Evolutionary conservation across 2,113 vertebrate species (phyloP).

Genomic region (Xiphophorus couchianus): DNA sequence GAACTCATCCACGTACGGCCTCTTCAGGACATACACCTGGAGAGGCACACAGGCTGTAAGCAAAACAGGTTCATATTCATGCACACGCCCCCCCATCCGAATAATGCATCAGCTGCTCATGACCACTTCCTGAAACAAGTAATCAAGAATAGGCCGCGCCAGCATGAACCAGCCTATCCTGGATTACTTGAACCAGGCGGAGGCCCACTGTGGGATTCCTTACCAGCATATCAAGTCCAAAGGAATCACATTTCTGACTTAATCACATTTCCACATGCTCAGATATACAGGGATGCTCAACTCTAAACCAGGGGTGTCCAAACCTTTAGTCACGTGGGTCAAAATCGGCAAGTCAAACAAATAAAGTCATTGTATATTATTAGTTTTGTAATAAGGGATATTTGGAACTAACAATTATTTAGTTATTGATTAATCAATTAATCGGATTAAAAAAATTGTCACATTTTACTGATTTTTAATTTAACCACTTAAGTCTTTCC

Average conservation of each 20-base stretch:
- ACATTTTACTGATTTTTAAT: too few species aligned
- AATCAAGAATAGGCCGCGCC: conserved; percentile 94
- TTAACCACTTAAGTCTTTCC: too few species aligned
- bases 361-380: too few species aligned
- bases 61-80: background rate
- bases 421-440: too few species aligned
- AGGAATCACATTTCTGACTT: conserved; percentile 47
- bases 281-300: background rate
- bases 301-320: background rate
- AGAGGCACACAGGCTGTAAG: conserved; percentile 9
- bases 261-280: conserved; percentile 49
- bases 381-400: too few species aligned
- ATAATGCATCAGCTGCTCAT: conserved; percentile 36
- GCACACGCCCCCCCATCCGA: background rate
- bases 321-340: too few species aligned
- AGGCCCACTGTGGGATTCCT: conserved; percentile 54
- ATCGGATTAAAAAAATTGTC: too few species aligned
- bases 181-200: conserved; percentile 97
- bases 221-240: conserved; percentile 19
- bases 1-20: conserved; percentile 90
- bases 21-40: conserved; percentile 91
- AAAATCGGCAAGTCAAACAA: too few species aligned
- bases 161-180: conserved; percentile 95
- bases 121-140: conserved; percentile 89
- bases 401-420: too few species aligned